These are phyloP conservation scores for Rhynchophorus ferrugineus DNA, from an alignment of 1,140 invertebrate genomes.

Conservation along the genomic window DNA sequence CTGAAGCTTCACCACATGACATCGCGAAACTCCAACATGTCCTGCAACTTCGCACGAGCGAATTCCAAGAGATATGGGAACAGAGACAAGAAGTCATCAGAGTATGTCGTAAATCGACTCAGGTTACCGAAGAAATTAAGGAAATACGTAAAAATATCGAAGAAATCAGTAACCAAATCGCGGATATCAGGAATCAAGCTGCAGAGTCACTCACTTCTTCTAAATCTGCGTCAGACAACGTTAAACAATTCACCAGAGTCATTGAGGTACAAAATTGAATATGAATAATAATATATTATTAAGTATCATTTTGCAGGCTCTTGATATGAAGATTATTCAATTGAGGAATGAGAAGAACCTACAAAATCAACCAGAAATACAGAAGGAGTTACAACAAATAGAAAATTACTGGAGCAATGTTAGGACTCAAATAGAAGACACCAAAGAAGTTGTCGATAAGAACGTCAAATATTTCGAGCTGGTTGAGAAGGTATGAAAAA, in stretches of 20 bases:
- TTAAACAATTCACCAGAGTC: conserved; percentile 72
- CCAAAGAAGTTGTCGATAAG: conserved; percentile 49
- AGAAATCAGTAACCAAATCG: conserved; percentile 56
- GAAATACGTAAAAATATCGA: conserved; percentile 66
- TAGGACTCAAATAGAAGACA: conserved; percentile 59
- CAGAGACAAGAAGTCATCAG: conserved; percentile 54
- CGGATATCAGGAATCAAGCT: conserved; percentile 56
- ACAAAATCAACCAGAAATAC: conserved; percentile 49
- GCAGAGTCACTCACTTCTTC: conserved; percentile 65
- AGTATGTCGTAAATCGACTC: conserved; percentile 56
- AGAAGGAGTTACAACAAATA: conserved; percentile 57
- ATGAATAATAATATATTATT: conserved; percentile 7
- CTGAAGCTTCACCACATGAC: conserved; percentile 58
- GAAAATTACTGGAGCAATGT: conserved; percentile 67
- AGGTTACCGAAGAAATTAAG: conserved; percentile 64
- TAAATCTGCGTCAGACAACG: conserved; percentile 61
- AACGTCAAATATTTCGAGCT: conserved; percentile 52
- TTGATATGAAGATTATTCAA: conserved; percentile 64
- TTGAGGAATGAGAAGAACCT: conserved; percentile 67
- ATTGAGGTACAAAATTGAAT: conserved; percentile 54
- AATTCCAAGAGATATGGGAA: conserved; percentile 55
- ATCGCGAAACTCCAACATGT: conserved; percentile 59
- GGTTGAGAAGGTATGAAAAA: conserved; percentile 43
- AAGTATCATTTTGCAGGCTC: conserved; percentile 45
- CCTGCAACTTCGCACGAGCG: conserved; percentile 45